A percentile compares a stretch with the other conserved stretches of the same genome.
phyloP scores from a whole-genome alignment of 2,113 vertebrate genomes.

The Emydura subglobosa region DNA sequence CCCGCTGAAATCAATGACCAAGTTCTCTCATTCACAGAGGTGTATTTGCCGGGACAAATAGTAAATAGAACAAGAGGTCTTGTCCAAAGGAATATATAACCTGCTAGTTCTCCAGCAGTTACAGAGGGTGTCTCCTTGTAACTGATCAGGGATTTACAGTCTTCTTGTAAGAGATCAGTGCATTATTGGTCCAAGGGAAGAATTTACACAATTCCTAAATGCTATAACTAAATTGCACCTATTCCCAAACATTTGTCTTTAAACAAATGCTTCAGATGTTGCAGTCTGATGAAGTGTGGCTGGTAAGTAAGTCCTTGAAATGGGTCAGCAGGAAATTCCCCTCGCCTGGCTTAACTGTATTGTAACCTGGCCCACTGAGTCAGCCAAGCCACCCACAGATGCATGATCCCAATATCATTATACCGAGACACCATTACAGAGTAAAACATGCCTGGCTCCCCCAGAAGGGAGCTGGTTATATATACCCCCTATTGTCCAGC shows the following conservation, averaged over 20 bases:
- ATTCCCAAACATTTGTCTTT: background rate
- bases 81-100: background rate
- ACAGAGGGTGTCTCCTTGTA: background rate
- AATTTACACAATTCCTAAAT: rapidly evolving
- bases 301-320: background rate
- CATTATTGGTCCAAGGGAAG: background rate
- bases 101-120: background rate
- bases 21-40: background rate
- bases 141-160: background rate
- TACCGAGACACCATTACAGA: background rate
- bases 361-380: background rate
- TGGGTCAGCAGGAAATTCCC: background rate
- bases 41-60: background rate
- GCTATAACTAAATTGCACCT: background rate
- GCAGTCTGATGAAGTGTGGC: background rate
- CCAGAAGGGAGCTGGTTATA: background rate
- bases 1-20: background rate
- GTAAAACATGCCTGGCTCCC: too few species aligned
- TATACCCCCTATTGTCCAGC: background rate
- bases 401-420: background rate
- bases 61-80: background rate
- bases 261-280: background rate
- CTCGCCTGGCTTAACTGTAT: too few species aligned
- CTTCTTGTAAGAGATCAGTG: background rate
- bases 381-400: background rate